Evolutionary conservation across 2,113 vertebrate species (phyloP).

Genomic region (Austrofundulus limnaeus): DNA sequence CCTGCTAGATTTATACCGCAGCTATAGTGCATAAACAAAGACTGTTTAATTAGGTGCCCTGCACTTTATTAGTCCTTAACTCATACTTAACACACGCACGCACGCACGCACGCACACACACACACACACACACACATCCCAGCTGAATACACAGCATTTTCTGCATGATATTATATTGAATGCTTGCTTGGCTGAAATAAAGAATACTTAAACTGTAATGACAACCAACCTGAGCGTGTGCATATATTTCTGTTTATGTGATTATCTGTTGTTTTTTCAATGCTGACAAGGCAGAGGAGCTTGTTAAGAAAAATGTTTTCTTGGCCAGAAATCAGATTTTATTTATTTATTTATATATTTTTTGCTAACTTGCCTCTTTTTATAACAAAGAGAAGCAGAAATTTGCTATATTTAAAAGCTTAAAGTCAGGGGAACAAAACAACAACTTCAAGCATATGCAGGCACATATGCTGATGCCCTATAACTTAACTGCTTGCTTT

Average conservation of each 20-base stretch:
- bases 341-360: neutral
- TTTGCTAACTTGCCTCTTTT: conserved; percentile 55
- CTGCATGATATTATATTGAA: conserved; percentile 54
- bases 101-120: conserved; percentile 40
- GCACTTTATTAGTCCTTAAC: conserved; percentile 76
- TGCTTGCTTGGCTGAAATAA: conserved; percentile 60
- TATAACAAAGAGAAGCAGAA: conserved; percentile 54
- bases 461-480: conserved; percentile 39
- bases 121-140: conserved; percentile 25
- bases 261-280: conserved; percentile 44
- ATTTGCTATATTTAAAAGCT: conserved; percentile 40
- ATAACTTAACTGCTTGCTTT: conserved; percentile 45
- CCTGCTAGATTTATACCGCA: conserved; percentile 66
- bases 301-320: conserved; percentile 67
- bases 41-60: conserved; percentile 80
- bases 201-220: conserved; percentile 58
- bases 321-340: conserved; percentile 46
- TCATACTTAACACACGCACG: conserved; percentile 57
- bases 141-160: conserved; percentile 44
- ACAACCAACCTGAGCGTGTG: conserved; percentile 36
- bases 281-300: conserved; percentile 52
- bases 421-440: conserved; percentile 18
- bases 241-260: conserved; percentile 20
- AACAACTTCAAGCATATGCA: conserved; percentile 41
- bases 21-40: conserved; percentile 76